Evolutionary conservation across 2,797 vertebrate species (phyloP), one percentile per base, ranked within the genome.

Genomic region (Pantherophis alleghaniensis): DNA sequence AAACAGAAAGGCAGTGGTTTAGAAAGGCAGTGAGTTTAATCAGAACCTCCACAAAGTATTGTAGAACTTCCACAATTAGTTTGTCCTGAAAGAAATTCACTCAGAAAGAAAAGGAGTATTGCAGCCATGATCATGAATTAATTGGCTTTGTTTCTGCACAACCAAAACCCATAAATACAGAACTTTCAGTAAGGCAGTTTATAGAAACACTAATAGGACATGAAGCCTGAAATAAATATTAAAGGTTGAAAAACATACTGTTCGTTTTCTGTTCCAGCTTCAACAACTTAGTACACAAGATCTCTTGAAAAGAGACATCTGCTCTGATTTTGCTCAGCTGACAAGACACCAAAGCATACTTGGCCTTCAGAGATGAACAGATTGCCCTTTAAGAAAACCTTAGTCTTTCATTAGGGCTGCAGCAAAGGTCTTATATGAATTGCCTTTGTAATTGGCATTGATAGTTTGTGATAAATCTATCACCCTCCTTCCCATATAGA

Each of bases 81-180:
- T 92, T 93, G 94, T 57, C 91, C 93, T 91, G 66, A 88, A 9
- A 0, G 20, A 91, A 90, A 95, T 16, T 95, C 22, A 93, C 89
- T 88, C 94, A 91, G 94, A 13, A 55, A 63, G 7, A 0, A 95
- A 94, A 66, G 95, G 92, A 93, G 92, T 95, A 94, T 93, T 93
- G 96, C 56, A 93, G 92, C 91, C 94, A 94, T 96, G 93, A 94
- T 96, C 96, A 96, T 96, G 96, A 95, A 94, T 93, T 16, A 20
- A 14, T 66, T 69, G 60, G n/a, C 4, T 56, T 86, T 18, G 20
- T 90, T 90, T 86, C 88, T 92, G 18, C 56, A 2, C 56, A 88
- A 22, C n/a, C 57, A 42, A 55, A 24, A 56, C 28, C 42, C 61
- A 26, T n/a, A 90, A 42, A 86, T 66, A 18, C n/a, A 42, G 26